Evolutionary conservation across 2,113 vertebrate genomes (phyloP).

Genomic region (Indicator indicator): DNA sequence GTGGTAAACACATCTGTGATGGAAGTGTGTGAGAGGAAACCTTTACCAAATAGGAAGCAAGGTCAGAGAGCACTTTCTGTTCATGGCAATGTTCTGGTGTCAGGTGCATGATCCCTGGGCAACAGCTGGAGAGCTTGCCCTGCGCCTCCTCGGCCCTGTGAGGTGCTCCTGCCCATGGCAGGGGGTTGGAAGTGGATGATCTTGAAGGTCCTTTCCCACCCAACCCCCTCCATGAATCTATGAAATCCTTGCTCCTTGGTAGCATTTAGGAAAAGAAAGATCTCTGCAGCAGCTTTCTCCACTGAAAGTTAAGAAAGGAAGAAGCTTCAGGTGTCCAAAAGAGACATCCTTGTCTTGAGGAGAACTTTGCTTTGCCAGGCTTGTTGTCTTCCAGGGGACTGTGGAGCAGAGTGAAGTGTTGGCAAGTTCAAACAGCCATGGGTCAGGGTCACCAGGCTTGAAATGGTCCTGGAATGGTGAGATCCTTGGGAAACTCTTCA

Average conservation of each 20-base stretch:
- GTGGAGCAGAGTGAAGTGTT: not conserved
- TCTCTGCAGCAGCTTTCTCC: not conserved
- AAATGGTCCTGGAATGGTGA: not conserved
- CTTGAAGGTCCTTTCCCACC: no score
- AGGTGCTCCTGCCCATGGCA: no score
- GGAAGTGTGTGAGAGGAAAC: not conserved
- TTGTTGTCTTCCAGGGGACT: not conserved
- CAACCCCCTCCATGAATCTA: no score
- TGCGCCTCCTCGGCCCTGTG: no score
- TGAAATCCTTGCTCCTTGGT: not conserved
- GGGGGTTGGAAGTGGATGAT: no score
- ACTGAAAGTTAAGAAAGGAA: not conserved
- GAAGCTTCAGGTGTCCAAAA: not conserved
- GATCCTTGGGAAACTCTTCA: not conserved
- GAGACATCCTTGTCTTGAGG: not conserved
- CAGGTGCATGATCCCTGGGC: no score
- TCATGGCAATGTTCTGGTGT: no score
- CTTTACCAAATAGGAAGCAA: rapidly evolving
- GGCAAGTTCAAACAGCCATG: not conserved
- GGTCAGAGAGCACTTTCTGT: not conserved
- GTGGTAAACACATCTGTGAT: rapidly evolving
- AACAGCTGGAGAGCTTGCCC: no score
- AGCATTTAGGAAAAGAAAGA: not conserved
- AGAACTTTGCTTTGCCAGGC: not conserved
- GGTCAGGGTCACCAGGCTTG: not conserved